Evolutionary conservation across 1,140 invertebrate species (phyloP).

Genomic region (Thaumatotibia leucotreta): DNA sequence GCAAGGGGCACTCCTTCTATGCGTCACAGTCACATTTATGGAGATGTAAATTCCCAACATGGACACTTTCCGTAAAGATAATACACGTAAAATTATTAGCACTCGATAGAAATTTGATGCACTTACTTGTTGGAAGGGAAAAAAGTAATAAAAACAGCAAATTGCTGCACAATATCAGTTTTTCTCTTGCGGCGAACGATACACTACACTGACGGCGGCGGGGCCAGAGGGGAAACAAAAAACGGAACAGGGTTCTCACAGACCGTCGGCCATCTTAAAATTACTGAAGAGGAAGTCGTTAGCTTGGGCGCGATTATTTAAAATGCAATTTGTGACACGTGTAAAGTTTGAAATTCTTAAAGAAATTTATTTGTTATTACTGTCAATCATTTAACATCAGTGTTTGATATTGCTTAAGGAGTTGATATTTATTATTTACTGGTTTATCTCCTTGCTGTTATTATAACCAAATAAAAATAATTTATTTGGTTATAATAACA

Average conservation of each 20-base stretch:
- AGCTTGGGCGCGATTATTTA: slow-evolving; percentile 32
- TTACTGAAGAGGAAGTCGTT: slow-evolving; percentile 26
- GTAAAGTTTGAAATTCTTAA: not conserved
- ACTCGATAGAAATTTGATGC: slow-evolving; percentile 56
- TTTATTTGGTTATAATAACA: no score
- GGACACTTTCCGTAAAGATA: slow-evolving; percentile 33
- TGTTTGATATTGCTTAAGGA: no score
- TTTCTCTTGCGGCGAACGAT: slow-evolving; percentile 76
- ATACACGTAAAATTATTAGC: slow-evolving; percentile 47
- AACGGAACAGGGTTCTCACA: slow-evolving; percentile 74
- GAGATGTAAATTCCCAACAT: slow-evolving; percentile 40
- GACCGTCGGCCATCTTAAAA: slow-evolving; percentile 49
- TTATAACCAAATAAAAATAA: no score
- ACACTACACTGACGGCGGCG: slow-evolving; percentile 74
- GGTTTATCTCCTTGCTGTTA: no score
- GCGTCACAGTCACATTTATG: slow-evolving; percentile 72
- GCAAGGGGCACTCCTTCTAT: slow-evolving; percentile 75
- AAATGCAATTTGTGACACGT: not conserved
- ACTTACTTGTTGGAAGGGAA: slow-evolving; percentile 77
- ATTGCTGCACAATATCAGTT: slow-evolving; percentile 73
- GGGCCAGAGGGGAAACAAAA: slow-evolving; percentile 75
- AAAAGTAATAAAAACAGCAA: slow-evolving; percentile 75
- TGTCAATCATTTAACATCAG: no score
- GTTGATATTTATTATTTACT: no score
- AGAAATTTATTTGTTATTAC: not conserved